Evolutionary conservation across 2,113 vertebrate genomes (phyloP), one percentile per base, ranked within the genome.

Genomic region (Limanda limanda): DNA sequence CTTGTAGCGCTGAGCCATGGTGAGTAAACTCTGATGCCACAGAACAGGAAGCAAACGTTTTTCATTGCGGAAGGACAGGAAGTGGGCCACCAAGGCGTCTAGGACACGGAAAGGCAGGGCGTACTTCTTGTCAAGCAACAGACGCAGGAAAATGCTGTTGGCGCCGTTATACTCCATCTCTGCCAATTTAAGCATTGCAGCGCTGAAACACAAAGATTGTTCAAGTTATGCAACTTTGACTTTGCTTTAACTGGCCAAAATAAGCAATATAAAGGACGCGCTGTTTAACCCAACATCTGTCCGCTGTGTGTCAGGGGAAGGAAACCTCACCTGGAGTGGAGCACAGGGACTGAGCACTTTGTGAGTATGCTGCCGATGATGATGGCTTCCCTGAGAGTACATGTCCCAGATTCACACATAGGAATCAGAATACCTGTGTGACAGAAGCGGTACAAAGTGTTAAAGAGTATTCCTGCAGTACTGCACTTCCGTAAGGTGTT

Each of bases 91-190:
- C 42, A 99, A 92, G n/a, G 97, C 97, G 2, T 99, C 98, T 2
- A 99, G 94, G 67, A 99, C 98, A 0, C 98, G 96, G 96, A 98
- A 99, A 56, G 98, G 98, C 93, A 99, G 94, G 0, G 98, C 98
- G 0, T 99, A 99, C 11, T 97, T 98, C 93, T 99, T 99, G 88
- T 99, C 98, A 1, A 99, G 94, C 83, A 99, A 83, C 58, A 99
- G 94, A 0, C 98, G 95, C 48, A 99, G 95, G 92, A 99, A 99
- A 90, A 99, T 97, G 91, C 98, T 99, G 94, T 96, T 99, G 88
- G 98, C 97, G 0, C 98, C 97, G 0, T 95, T 99, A 89, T 99
- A 99, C 40, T 95, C 96, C 97, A 98, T 98, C 92, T 99, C 98
- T 0, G 98, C 97, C 35, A 99, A 93, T 88, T 99, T 99, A 56